Percentiles rank a stretch among this genome's conserved stretches.
phyloP scores from a whole-genome alignment of 2,797 vertebrate species.

The Lateolabrax maculatus region DNA sequence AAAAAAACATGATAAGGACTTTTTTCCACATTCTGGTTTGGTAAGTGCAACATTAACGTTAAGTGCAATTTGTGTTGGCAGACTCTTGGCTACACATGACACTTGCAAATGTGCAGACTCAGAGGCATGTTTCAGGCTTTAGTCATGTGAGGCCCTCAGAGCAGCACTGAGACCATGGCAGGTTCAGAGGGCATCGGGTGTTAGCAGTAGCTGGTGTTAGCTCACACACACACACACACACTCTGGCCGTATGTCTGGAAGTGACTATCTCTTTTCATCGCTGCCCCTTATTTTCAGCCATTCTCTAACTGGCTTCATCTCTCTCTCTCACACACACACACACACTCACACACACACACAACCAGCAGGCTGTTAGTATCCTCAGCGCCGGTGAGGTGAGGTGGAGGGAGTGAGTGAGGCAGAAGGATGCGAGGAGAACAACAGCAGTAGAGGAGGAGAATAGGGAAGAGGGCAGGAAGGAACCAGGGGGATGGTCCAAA shows the following conservation, averaged over 20 bases:
- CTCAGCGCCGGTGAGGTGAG: constrained; percentile 69
- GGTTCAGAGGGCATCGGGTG: constrained; percentile 58
- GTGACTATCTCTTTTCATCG: background rate
- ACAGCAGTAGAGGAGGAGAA: constrained; percentile 48
- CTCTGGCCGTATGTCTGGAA: background rate
- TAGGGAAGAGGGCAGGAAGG: constrained; percentile 35
- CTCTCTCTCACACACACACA: background rate
- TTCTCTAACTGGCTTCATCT: constrained; percentile 1
- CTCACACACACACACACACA: constrained; percentile 22
- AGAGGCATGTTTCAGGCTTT: constrained; percentile 74
- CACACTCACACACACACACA: constrained; percentile 26
- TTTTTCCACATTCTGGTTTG: background rate
- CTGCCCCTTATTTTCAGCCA: constrained; percentile 15
- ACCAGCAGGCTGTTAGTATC: constrained; percentile 78
- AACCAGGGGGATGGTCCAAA: constrained; percentile 48
- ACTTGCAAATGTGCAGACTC: constrained; percentile 7
- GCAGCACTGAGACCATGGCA: constrained; percentile 54
- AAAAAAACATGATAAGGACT: background rate
- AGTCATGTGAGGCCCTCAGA: constrained; percentile 61
- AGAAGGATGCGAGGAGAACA: constrained; percentile 61
- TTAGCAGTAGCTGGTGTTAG: constrained; percentile 73
- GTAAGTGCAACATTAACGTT: background rate
- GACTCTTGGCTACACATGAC: background rate
- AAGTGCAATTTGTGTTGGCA: background rate
- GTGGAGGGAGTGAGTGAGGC: constrained; percentile 65